phyloP scores from a whole-genome alignment of 2,888 invertebrate species.

The Athalia rosae region DNA sequence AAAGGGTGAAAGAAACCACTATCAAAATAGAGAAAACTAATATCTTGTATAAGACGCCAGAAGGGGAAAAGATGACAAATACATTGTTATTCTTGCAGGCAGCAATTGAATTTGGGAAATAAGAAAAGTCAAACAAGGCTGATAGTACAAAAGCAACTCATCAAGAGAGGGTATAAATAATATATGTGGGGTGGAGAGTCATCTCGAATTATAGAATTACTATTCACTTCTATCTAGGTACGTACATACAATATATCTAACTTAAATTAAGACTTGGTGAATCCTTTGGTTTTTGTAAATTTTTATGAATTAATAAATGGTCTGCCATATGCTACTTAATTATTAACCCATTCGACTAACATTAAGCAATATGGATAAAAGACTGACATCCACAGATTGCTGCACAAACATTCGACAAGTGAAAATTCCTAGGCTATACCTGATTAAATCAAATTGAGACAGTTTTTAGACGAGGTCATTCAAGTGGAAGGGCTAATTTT shows the following conservation, averaged over 20 bases:
- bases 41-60: constrained; percentile 8
- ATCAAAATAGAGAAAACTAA: background rate
- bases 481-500: constrained; percentile 25
- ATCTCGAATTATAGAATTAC: constrained; percentile 36
- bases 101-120: constrained; percentile 32
- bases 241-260: background rate
- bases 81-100: constrained; percentile 38
- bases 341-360: constrained; percentile 26
- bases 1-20: background rate
- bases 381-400: background rate
- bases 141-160: constrained; percentile 54
- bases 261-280: background rate
- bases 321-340: background rate
- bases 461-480: background rate
- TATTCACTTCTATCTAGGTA: constrained; percentile 17
- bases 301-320: constrained; percentile 4
- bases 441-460: background rate
- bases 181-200: constrained; percentile 57
- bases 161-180: constrained; percentile 50
- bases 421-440: background rate
- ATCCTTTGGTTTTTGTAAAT: background rate
- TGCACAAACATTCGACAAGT: background rate
- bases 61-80: constrained; percentile 1
- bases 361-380: background rate
- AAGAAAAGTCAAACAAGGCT: constrained; percentile 36